phyloP scores from a whole-genome alignment of 2,797 vertebrate species.

The Nannoperca obscura region DNA sequence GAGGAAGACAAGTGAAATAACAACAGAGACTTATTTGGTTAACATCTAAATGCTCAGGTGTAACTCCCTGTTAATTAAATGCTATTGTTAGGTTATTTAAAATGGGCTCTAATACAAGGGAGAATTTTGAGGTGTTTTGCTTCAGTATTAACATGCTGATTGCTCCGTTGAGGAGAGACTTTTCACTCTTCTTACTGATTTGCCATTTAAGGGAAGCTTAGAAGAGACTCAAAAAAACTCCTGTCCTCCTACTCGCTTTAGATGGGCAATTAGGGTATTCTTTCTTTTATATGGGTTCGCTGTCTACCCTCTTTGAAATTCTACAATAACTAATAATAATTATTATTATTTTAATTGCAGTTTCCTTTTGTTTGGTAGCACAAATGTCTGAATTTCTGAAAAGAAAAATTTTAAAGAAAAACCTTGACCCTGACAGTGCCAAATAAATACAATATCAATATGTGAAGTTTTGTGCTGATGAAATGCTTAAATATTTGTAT shows the following conservation, averaged over 20 bases:
- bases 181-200: constrained; percentile 48
- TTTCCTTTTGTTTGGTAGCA: background rate
- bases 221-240: constrained; percentile 37
- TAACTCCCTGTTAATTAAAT: constrained; percentile 81
- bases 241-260: constrained; percentile 31
- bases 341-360: background rate
- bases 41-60: constrained; percentile 83
- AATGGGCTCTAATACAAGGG: constrained; percentile 64
- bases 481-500: background rate
- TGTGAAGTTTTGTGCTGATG: no score
- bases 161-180: constrained; percentile 65
- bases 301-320: background rate
- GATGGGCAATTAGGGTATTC: constrained; percentile 44
- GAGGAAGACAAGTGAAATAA: constrained; percentile 73
- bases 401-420: background rate
- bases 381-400: no score
- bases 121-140: constrained; percentile 80
- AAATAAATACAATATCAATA: background rate
- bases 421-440: background rate
- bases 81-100: constrained; percentile 79
- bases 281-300: constrained; percentile 3
- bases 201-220: constrained; percentile 57
- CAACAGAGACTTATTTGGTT: constrained; percentile 72
- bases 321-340: constrained; percentile 1
- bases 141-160: constrained; percentile 79